Base-by-base conservation (phyloP, 2,113 vertebrate genomes). In the Nicator chloris region DNA sequence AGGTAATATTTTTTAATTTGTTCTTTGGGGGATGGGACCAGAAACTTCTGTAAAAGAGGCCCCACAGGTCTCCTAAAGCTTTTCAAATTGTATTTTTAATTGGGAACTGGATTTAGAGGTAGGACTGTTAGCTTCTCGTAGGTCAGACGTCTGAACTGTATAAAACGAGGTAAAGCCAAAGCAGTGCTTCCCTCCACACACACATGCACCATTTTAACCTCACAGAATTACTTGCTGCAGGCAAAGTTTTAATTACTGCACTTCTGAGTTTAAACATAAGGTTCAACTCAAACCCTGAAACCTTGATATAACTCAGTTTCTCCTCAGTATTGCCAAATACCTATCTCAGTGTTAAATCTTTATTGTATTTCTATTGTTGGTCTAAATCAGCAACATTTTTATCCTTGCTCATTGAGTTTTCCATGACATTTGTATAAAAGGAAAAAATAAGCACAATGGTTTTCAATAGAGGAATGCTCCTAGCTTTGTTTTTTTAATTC, bases 1-100 rank as follows among this genome's bases (percentile, higher is more conserved):
- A 95, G 97, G 98, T 95, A 97, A 92, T 97, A 98, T 97, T 98
- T 98, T 98, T 97, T 98, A 98, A 98, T 98, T 98, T 98, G 98
- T 97, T 97, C 97, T 90, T 26, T 95, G 97, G 97, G 95, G 95
- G 91, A 97, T 97, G 97, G 96, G 97, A 96, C 92, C 87, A 97
- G 92, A 93, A 96, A 93, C 95, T 96, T 98, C 97, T 96, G 96
- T 95, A 95, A 94, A 97, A 97, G 80, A 95, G 96, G 97, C 96
- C 98, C 97, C 97, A 96, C 59, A 95, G 97, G 98, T 96, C 97
- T 97, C 98, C 94, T 98, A 98, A 98, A 98, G 96, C 42, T 95
- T 98, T 98, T 96, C 97, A 98, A 98, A 98, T 97, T 95, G 97
- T 97, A 95, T 90, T 97, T 98, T 98, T 98, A 98, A 98, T 98